Evolutionary conservation across 2,888 invertebrate species (phyloP), one percentile per base, ranked within the genome.

Genomic region (Gnatocerus cornutus): DNA sequence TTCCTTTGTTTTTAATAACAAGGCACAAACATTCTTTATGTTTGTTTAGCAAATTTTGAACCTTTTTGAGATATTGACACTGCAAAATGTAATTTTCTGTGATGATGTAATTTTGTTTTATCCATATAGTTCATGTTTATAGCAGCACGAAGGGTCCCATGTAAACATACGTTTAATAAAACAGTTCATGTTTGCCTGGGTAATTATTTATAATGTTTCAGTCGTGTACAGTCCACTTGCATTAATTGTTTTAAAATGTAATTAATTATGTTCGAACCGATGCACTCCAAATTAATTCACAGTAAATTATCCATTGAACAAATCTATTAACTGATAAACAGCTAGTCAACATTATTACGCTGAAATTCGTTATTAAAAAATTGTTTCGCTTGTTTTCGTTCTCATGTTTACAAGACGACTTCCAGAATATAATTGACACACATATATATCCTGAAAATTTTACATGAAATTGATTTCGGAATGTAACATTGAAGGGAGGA

Each of bases 401-500:
- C 4, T 21, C 21, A 21, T 21, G 21, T 21, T 21, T 21, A 21
- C 21, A 21, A 21, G 21, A 21, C 21, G 21, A 21, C 1, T 4
- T 4, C 21, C 21, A 41, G 52, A 41, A 61, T 50, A 59, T 52
- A 62, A 52, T 43, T 48, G 46, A 48, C 48, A 56, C 21, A 21
- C 21, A 21, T 21, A 21, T 63, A 30, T 50, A 68, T 68, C 33
- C 33, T 30, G 56, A 48, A 64, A 64, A 69, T 69, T 69, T 69
- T 58, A 64, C 64, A 64, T 63, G 58, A 69, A 58, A 69, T 69
- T 69, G 68, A 64, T 69, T 69, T 50, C 12, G 43, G 43, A 63
- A 69, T 58, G 56, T 63, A 56, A 50, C 50, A 62, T 56, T 63
- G 63, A 50, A 55, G 63, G 58, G 52, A 64, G 29, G 37, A 70